Conservation (phyloP, 1,140 invertebrate genomes). For the Geopemphigus sp. region DNA sequence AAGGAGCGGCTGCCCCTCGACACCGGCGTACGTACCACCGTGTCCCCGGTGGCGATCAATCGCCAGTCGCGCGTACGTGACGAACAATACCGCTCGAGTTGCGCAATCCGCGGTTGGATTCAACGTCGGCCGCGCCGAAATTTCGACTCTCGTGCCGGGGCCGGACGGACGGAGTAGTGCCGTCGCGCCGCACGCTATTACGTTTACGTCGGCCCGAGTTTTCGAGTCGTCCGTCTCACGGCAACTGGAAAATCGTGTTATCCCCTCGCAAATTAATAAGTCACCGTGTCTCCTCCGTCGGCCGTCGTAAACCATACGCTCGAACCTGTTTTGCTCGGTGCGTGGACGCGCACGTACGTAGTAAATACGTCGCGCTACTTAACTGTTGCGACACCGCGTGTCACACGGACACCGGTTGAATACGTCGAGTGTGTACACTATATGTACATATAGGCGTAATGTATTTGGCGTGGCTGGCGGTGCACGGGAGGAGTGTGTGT, state of each 20-base stretch:
- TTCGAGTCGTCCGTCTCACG: neutral
- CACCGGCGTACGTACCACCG: too few relatives aligned
- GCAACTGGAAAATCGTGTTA: constrained; percentile 41
- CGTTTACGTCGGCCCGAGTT: neutral
- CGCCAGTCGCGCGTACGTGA: too few relatives aligned
- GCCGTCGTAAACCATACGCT: constrained; percentile 26
- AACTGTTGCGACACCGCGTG: constrained; percentile 25
- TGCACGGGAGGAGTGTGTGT: neutral
- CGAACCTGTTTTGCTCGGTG: constrained; percentile 10
- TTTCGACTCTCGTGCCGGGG: too few relatives aligned
- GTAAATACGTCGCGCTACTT: constrained; percentile 41
- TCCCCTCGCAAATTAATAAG: constrained; percentile 13
- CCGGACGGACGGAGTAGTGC: too few relatives aligned
- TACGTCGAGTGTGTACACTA: neutral
- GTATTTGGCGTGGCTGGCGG: too few relatives aligned
- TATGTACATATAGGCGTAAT: neutral
- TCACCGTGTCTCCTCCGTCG: neutral
- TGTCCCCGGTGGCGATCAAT: too few relatives aligned
- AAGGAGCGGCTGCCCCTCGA: too few relatives aligned
- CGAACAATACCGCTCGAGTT: too few relatives aligned
- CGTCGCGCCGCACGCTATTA: too few relatives aligned
- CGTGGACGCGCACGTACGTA: neutral
- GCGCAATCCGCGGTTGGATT: too few relatives aligned
- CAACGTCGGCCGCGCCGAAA: too few relatives aligned
- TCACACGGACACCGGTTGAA: constrained; percentile 11